phyloP scores from a whole-genome alignment of 2,888 invertebrate genomes.

The Drosophila subsilvestris region DNA sequence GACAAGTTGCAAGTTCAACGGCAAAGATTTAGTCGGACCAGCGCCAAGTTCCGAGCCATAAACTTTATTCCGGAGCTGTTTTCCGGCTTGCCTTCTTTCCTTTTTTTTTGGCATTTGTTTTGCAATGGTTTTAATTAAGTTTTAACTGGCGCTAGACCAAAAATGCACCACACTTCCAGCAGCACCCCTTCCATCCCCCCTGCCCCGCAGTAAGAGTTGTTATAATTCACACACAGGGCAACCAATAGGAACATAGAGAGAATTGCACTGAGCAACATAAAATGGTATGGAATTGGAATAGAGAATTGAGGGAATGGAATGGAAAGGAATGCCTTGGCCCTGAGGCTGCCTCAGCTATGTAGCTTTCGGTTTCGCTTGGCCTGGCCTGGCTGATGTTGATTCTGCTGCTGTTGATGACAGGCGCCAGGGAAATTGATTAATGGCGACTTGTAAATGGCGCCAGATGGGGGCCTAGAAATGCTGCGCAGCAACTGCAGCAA shows the following conservation, averaged over 20 bases:
- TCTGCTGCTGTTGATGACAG: slow-evolving; percentile 59
- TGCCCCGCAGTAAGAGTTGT: slow-evolving; percentile 1
- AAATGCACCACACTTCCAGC: slow-evolving; percentile 50
- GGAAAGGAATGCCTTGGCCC: slow-evolving; percentile 43
- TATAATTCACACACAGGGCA: slow-evolving; percentile 28
- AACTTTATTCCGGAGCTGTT: slow-evolving; percentile 45
- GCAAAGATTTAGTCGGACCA: slow-evolving; percentile 52
- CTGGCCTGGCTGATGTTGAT: slow-evolving; percentile 22
- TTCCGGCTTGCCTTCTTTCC: slow-evolving; percentile 21
- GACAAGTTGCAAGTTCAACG: slow-evolving; percentile 35
- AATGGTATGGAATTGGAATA: background rate
- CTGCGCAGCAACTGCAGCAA: slow-evolving; percentile 47
- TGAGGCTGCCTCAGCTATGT: slow-evolving; percentile 20
- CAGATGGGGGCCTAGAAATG: slow-evolving; percentile 48
- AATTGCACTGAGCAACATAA: background rate
- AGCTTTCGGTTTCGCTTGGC: slow-evolving; percentile 76
- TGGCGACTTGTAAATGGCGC: slow-evolving; percentile 77
- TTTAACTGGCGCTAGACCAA: slow-evolving; percentile 73
- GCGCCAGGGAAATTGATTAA: slow-evolving; percentile 69
- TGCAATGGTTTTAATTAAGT: slow-evolving; percentile 79
- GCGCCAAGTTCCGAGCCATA: slow-evolving; percentile 60
- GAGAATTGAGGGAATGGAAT: too few relatives aligned
- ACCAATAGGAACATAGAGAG: background rate
- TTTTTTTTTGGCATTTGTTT: slow-evolving; percentile 53
- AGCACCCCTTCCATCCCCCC: background rate